phyloP scores from a whole-genome alignment of 2,113 vertebrate species.

The Eclectus roratus region DNA sequence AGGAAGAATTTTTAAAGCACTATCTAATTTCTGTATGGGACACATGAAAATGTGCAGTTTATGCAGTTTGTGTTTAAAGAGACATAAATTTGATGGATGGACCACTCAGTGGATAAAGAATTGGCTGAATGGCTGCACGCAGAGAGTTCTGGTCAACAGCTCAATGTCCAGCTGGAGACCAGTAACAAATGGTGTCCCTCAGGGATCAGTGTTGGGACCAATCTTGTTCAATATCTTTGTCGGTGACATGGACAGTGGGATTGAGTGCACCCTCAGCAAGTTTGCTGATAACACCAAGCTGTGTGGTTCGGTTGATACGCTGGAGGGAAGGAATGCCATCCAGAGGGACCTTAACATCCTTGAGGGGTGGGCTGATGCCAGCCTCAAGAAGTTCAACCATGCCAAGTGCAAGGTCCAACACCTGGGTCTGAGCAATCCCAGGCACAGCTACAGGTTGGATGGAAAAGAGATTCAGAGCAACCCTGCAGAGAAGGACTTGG shows the following conservation, averaged over 20 bases:
- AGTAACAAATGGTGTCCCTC: neutral
- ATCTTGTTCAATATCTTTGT: neutral
- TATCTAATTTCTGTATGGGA: neutral
- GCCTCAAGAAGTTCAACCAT: too few species aligned
- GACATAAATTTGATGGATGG: neutral
- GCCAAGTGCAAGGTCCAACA: too few species aligned
- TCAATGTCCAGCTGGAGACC: neutral
- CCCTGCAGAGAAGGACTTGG: too few species aligned
- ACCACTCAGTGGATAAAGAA: neutral
- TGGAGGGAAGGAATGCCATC: neutral
- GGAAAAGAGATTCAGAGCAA: too few species aligned
- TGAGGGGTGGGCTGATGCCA: too few species aligned
- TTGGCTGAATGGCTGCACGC: neutral
- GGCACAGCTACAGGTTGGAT: too few species aligned
- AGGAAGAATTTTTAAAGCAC: neutral
- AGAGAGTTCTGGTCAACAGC: neutral
- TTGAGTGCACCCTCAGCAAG: neutral
- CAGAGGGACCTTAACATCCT: neutral
- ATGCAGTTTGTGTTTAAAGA: neutral
- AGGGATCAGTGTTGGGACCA: neutral
- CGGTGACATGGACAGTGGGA: neutral
- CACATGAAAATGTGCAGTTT: neutral
- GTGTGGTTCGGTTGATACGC: neutral
- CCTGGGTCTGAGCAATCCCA: too few species aligned
- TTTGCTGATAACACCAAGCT: neutral